Base-by-base conservation (phyloP, 2,888 invertebrate species). In the Cantharis lateralis region DNA sequence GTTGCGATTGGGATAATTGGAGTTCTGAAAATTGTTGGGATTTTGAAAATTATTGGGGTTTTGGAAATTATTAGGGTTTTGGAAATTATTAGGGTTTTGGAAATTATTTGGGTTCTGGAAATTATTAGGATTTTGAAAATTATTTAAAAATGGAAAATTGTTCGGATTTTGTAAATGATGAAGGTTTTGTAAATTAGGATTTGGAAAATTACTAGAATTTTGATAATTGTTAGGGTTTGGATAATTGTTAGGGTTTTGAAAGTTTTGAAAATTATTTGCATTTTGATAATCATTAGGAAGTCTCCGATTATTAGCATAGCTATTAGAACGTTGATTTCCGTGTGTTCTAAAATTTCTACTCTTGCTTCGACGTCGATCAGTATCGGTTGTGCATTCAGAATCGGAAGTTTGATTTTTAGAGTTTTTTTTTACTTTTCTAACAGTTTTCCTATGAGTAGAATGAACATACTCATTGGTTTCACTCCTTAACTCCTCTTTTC, bases 101-200 rank as follows among this genome's bases (percentile, higher is more conserved):
- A 13, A 48, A 48, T 48, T 48, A 7, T n/a, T n/a, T 5, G 7
- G n/a, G 2, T 48, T 48, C 7, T n/a, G n/a, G 5, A n/a, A 48
- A 48, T 48, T 48, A n/a, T 48, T 48, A 1, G n/a, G n/a, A 3
- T 48, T 48, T n/a, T 1, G 48, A 5, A 20, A 20, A 20, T 20
- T n/a, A n/a, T n/a, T n/a, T n/a, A n/a, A n/a, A n/a, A n/a, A n/a
- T n/a, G n/a, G n/a, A n/a, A n/a, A n/a, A 26, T 26, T 32, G 1
- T n/a, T n/a, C 1, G n/a, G 48, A 0, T 48, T 48, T n/a, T 4
- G 48, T 1, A n/a, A 63, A 84, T 83, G 70, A 85, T n/a, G 13
- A 1, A n/a, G 13, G 5, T 32, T 13, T 32, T 32, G 32, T 0
- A 32, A 32, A 1, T 48, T 32, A 13, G 32, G 7, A n/a, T n/a